Base-by-base conservation (phyloP, 2,113 vertebrate genomes). In the Chaetorhynchus papuensis region DNA sequence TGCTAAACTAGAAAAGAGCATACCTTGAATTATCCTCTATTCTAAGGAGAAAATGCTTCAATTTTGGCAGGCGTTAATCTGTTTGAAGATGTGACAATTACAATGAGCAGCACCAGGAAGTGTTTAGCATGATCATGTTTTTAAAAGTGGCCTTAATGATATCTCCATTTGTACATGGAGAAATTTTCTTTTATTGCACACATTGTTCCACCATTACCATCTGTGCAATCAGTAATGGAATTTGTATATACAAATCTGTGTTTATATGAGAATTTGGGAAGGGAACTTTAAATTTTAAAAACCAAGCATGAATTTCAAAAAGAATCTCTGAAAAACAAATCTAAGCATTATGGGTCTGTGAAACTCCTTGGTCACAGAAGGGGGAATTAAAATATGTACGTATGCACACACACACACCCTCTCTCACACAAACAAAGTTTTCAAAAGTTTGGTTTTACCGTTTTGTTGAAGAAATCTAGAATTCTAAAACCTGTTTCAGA, bases 381-480 rank as follows among this genome's bases (percentile, higher is more conserved):
- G 49, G 3, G 9, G 19, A 45, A 71, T 72, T 75, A 56, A 64
- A 69, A 54, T 79, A 63, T 9, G 11, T 35, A 10, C 4, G 0
- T 13, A 3, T 15, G 26, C 7, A 28, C 13, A 64, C 4, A 30
- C 8, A 20, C 5, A 39, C 5, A 23, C 7, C 19, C 20, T 5
- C 45, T 7, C 2, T 19, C 7, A 8, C 13, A 53, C 15, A 39
- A 3, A n/a, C 5, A 14, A 1, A 47, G 14, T 64, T 72, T 50
- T 37, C 2, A 63, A 53, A 93, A 52, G 16, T 77, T 83, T 66
- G 7, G 2, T 11, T 60, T 74, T 91, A 14, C 6, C 37, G 2
- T 88, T 93, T 66, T 79, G 9, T 49, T n/a, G 27, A 23, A 83
- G 66, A 85, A 90, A 70, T n/a, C 17, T 66, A n/a, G 39, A 88